A percentile compares a stretch with the other conserved stretches of the same genome.
Evolutionary conservation across 30 jellyfish, hydroid and myxozoan species (phyloP).

Genomic region (Hydractinia symbiolongicarpus): DNA sequence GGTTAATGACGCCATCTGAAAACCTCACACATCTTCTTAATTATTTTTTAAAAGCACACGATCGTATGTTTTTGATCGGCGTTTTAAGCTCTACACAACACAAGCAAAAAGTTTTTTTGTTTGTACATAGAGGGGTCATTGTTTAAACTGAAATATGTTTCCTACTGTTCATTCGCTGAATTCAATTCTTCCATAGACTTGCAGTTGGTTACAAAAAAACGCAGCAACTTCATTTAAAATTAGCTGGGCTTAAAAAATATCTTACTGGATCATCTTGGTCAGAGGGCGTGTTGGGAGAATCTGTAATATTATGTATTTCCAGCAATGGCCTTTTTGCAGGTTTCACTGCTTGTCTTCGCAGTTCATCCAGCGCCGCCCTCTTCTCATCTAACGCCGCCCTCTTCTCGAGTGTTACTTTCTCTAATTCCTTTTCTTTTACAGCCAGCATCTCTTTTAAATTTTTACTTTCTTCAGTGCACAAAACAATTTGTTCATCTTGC

Average conservation of each 20-base stretch:
- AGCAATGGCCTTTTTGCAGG: neutral
- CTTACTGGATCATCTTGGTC: neutral
- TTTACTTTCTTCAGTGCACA: neutral
- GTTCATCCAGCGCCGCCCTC: slow-evolving; percentile 15
- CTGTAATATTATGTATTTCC: neutral
- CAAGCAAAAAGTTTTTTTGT: too few relatives aligned
- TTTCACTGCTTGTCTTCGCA: neutral
- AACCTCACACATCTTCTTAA: too few relatives aligned
- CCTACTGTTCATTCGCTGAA: too few relatives aligned
- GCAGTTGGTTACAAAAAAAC: too few relatives aligned
- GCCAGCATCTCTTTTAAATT: neutral
- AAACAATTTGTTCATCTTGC: neutral
- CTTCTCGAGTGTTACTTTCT: slow-evolving; percentile 1
- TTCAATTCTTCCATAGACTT: too few relatives aligned
- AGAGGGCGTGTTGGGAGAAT: neutral
- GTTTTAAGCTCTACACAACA: too few relatives aligned
- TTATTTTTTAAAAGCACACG: too few relatives aligned
- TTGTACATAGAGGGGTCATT: too few relatives aligned
- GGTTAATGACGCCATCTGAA: too few relatives aligned
- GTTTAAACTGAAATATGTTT: too few relatives aligned
- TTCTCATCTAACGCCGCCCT: neutral
- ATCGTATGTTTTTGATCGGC: too few relatives aligned
- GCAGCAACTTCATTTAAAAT: neutral
- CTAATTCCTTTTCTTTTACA: neutral
- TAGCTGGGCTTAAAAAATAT: neutral